Evolutionary conservation across 2,888 invertebrate species (phyloP).

Genomic region (Sesamia inferens): DNA sequence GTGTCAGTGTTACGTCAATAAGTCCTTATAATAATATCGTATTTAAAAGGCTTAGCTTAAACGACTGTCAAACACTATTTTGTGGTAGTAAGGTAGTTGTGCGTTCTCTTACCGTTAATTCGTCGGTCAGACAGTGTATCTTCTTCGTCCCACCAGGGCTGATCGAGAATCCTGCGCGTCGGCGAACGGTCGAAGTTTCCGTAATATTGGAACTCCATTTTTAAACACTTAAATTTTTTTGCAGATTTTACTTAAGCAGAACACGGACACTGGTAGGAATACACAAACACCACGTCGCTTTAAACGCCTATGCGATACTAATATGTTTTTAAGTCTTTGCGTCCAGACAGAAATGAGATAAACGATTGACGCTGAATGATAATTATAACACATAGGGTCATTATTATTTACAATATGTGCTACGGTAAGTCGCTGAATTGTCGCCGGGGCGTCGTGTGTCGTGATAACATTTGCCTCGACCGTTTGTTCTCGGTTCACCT

Average conservation of each 20-base stretch:
- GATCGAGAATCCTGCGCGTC: constrained; percentile 77
- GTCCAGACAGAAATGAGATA: constrained; percentile 82
- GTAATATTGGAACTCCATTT: constrained; percentile 87
- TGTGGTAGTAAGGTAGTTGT: too few species aligned
- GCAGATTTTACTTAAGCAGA: constrained; percentile 36
- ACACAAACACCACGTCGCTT: constrained; percentile 77
- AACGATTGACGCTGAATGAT: constrained; percentile 78
- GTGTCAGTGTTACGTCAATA: too few species aligned
- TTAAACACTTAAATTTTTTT: constrained; percentile 45
- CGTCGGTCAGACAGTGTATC: constrained; percentile 85
- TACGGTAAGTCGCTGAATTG: constrained; percentile 59
- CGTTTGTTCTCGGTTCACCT: constrained; percentile 49
- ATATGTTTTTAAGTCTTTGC: constrained; percentile 79
- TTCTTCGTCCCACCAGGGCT: constrained; percentile 87
- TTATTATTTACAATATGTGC: constrained; percentile 67
- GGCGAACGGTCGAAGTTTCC: constrained; percentile 81
- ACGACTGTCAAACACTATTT: too few species aligned
- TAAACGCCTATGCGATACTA: constrained; percentile 81
- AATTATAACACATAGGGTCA: constrained; percentile 71
- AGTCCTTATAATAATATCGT: too few species aligned
- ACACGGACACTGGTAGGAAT: constrained; percentile 57
- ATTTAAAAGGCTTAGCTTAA: too few species aligned
- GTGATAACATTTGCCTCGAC: constrained; percentile 52
- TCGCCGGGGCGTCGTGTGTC: constrained; percentile 37
- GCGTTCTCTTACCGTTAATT: constrained; percentile 79